A percentile compares a stretch with the other conserved stretches of the same genome.
Evolutionary conservation across 2,888 invertebrate species (phyloP).

Genomic region (Colletes collaris): DNA sequence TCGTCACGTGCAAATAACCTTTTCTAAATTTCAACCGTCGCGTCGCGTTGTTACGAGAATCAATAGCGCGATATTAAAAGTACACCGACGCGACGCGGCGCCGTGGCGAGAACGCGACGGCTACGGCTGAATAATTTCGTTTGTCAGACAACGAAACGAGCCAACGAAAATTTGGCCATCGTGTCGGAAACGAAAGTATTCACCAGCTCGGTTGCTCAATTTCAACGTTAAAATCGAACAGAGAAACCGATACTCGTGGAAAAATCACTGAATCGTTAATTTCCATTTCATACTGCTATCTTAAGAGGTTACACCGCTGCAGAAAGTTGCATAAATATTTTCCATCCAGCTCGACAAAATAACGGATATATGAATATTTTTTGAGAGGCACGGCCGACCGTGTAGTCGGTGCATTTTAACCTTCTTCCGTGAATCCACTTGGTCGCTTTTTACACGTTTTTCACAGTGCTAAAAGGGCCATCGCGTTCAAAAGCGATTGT

Average conservation of each 20-base stretch:
- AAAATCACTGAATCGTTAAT: too few species aligned
- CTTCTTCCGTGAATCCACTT: too few species aligned
- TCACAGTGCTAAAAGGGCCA: too few species aligned
- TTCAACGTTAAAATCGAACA: not conserved
- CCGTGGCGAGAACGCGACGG: not conserved
- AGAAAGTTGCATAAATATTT: too few species aligned
- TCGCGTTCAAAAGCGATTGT: too few species aligned
- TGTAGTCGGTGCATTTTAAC: too few species aligned
- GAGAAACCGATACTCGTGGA: not conserved
- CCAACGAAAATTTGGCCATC: not conserved
- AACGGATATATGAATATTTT: too few species aligned
- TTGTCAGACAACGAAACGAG: constrained; percentile 1
- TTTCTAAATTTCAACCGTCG: not conserved
- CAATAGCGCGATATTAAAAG: not conserved
- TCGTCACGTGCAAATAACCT: constrained; percentile 5
- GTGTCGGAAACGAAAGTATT: not conserved
- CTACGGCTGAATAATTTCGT: constrained; percentile 1
- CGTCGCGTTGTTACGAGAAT: not conserved
- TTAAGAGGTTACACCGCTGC: too few species aligned
- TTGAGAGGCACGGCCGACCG: too few species aligned
- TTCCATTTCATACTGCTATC: too few species aligned
- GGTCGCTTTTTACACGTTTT: too few species aligned
- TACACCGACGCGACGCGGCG: not conserved
- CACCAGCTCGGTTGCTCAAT: not conserved
- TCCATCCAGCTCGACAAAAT: too few species aligned